Evolutionary conservation across 2,888 invertebrate genomes (phyloP).

Genomic region (Patella caerulea): DNA sequence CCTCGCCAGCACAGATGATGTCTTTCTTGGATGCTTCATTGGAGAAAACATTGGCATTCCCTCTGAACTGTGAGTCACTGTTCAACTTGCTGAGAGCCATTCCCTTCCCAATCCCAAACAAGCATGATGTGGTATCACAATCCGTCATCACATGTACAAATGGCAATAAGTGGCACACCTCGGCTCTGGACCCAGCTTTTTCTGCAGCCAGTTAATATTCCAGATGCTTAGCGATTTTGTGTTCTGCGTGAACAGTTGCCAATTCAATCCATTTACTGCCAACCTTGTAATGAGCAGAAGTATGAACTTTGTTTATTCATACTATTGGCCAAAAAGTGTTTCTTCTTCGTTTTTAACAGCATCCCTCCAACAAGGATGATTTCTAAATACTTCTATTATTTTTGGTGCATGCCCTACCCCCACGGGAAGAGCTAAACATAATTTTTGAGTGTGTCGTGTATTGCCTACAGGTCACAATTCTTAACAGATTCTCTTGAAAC

Average conservation of each 20-base stretch:
- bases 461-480: no score
- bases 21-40: no score
- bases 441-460: no score
- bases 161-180: conserved; percentile 19
- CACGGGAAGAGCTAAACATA: no score
- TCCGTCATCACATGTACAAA: conserved; percentile 17
- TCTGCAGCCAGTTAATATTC: background rate
- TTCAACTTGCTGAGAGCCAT: conserved; percentile 20
- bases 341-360: conserved; percentile 39
- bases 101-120: conserved; percentile 33
- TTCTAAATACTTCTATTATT: no score
- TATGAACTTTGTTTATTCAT: conserved; percentile 50
- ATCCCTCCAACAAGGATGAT: conserved; percentile 38
- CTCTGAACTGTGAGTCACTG: no score
- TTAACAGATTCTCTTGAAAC: no score
- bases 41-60: conserved; percentile 38
- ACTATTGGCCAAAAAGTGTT: no score
- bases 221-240: background rate
- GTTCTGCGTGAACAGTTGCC: conserved; percentile 31
- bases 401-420: no score
- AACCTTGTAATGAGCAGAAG: conserved; percentile 31
- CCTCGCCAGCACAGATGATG: no score
- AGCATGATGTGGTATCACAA: conserved; percentile 22
- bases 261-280: conserved; percentile 20
- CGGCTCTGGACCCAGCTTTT: conserved; percentile 13